Percentiles rank a stretch among this genome's conserved stretches.
Evolutionary conservation across 1,140 invertebrate species (phyloP).

Genomic region (Diuraphis noxia): DNA sequence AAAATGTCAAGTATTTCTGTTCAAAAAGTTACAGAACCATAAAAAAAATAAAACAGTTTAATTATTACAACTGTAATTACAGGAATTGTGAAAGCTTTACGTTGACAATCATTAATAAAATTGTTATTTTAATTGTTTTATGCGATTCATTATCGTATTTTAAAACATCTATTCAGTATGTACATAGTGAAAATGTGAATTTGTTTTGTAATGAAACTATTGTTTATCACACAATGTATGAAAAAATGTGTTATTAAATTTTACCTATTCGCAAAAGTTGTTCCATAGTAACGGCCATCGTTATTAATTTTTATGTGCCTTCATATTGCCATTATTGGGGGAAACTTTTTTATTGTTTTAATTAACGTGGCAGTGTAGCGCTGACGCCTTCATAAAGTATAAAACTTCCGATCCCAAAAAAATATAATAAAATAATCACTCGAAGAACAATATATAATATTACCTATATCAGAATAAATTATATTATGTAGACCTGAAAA

Average conservation of each 20-base stretch:
- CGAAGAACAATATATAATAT: not conserved
- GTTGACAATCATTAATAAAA: not conserved
- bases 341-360: constrained; percentile 4
- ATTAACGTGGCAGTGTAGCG: not conserved
- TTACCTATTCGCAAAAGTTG: constrained; percentile 4
- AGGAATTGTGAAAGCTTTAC: not conserved
- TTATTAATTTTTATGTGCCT: constrained; percentile 22
- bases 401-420: not conserved
- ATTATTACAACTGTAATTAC: not conserved
- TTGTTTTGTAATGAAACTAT: not conserved
- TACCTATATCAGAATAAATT: not conserved
- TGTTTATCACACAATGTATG: not conserved
- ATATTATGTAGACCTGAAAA: not conserved
- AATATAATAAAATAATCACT: not conserved
- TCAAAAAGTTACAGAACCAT: not conserved
- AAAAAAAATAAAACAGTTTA: not conserved
- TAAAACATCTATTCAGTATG: not conserved
- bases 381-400: too few species aligned
- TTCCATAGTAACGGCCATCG: not conserved
- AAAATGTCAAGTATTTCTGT: not conserved
- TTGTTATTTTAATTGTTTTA: constrained; percentile 3
- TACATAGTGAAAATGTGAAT: not conserved
- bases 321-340: not conserved
- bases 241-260: not conserved
- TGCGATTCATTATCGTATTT: not conserved